Conservation (phyloP, 1,140 invertebrate genomes). For the Panagrolaimus sp. region DNA sequence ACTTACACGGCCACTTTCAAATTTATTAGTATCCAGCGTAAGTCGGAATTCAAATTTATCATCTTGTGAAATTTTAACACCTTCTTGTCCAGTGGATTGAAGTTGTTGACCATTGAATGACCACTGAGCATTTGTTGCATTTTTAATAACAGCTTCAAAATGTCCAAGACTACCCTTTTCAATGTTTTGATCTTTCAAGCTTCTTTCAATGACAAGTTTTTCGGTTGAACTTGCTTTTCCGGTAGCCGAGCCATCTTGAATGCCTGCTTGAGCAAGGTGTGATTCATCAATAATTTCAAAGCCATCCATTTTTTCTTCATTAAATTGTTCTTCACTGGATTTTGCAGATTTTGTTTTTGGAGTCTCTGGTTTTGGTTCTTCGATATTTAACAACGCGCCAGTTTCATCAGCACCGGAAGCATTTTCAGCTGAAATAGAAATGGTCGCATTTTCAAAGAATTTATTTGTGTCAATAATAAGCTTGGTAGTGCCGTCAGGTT, state of each 20-base stretch:
- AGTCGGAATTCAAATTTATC: conserved; percentile 18
- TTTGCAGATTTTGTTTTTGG: conserved; percentile 1
- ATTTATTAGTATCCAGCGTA: conserved; percentile 18
- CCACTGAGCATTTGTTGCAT: conserved; percentile 45
- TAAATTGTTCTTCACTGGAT: conserved; percentile 21
- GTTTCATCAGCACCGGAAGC: conserved; percentile 43
- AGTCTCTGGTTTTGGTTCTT: conserved; percentile 24
- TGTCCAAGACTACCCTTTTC: not conserved
- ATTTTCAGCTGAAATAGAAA: conserved; percentile 47
- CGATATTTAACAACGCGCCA: conserved; percentile 32
- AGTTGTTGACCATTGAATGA: conserved; percentile 45
- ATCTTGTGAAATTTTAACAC: conserved; percentile 16
- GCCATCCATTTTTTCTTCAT: not conserved
- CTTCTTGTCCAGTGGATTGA: conserved; percentile 26
- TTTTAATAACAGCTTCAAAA: conserved; percentile 18
- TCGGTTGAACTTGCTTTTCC: conserved; percentile 5
- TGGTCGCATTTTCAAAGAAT: conserved; percentile 36
- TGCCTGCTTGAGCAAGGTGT: conserved; percentile 8
- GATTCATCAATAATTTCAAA: not conserved
- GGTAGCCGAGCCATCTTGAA: conserved; percentile 18
- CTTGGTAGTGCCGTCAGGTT: conserved; percentile 35
- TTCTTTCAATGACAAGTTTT: not conserved
- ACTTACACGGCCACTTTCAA: conserved; percentile 2
- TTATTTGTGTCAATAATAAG: conserved; percentile 46
- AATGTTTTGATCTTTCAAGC: not conserved